Conservation (phyloP, 1,140 invertebrate genomes). For the Melipona quadrifasciata region DNA sequence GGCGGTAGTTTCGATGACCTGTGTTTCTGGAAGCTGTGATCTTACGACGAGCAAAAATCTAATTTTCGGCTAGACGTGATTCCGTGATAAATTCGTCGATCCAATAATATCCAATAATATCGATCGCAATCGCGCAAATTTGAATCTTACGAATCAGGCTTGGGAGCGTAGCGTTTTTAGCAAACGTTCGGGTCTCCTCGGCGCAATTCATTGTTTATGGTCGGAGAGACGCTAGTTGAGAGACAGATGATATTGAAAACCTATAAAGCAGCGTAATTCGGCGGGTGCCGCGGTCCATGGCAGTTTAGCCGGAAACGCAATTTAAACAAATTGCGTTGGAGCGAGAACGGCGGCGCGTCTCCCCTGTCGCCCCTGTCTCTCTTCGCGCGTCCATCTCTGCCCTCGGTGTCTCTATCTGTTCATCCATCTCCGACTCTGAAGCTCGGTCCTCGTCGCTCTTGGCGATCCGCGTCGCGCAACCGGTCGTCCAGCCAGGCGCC, state of each 20-base stretch:
- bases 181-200: not conserved
- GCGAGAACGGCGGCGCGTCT: slow-evolving; percentile 37
- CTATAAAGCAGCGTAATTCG: slow-evolving; percentile 70
- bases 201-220: not conserved
- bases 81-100: not conserved
- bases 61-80: no score
- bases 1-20: not conserved
- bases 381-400: slow-evolving; percentile 38
- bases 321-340: slow-evolving; percentile 76
- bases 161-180: not conserved
- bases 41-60: no score
- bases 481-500: slow-evolving; percentile 49
- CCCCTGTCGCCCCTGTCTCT: not conserved
- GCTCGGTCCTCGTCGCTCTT: slow-evolving; percentile 11
- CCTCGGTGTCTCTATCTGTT: slow-evolving; percentile 36
- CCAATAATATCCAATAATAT: no score
- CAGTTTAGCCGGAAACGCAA: slow-evolving; percentile 72
- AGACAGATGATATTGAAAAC: slow-evolving; percentile 61
- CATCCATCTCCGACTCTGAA: slow-evolving; percentile 21
- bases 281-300: slow-evolving; percentile 65
- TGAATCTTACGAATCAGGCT: not conserved
- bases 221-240: not conserved
- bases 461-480: not conserved
- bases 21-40: not conserved
- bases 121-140: not conserved